These are phyloP conservation scores for Oncorhynchus tshawytscha DNA, from an alignment of 2,113 vertebrate species.

Conservation along the genomic window DNA sequence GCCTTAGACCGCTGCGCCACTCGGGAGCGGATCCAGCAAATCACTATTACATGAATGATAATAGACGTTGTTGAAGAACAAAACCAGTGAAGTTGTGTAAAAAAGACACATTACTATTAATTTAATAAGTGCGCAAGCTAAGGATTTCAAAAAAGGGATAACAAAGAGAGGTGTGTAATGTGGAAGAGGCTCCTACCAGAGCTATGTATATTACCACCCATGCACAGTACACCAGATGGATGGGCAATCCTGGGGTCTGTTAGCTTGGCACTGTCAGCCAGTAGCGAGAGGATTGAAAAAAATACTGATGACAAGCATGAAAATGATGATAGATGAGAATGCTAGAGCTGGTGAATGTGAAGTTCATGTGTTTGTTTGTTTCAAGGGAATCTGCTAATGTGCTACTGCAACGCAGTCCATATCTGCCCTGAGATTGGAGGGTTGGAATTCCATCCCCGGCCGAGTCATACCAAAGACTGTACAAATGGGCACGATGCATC, in stretches of 20 bases:
- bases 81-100: no score
- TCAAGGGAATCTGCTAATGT: not conserved
- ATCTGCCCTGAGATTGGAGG: no score
- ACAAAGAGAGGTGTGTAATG: constrained; percentile 7
- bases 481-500: constrained; percentile 14
- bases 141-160: constrained; percentile 8
- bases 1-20: no score
- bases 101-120: not conserved
- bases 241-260: constrained; percentile 5
- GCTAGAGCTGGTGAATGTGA: constrained; percentile 25
- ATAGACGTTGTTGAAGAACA: no score
- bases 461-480: constrained; percentile 13
- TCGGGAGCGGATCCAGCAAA: no score
- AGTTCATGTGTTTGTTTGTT: not conserved
- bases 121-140: not conserved
- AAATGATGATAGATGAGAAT: constrained; percentile 58
- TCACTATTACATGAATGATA: no score
- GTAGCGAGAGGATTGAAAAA: constrained; percentile 14
- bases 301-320: constrained; percentile 27
- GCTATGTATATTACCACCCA: not conserved
- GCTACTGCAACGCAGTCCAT: no score
- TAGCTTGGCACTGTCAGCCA: constrained; percentile 15
- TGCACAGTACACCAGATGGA: constrained; percentile 31
- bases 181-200: constrained; percentile 22
- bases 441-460: no score